Evolutionary conservation across 2,113 vertebrate genomes (phyloP), one percentile per base, ranked within the genome.

Genomic region (Bubo bubo): DNA sequence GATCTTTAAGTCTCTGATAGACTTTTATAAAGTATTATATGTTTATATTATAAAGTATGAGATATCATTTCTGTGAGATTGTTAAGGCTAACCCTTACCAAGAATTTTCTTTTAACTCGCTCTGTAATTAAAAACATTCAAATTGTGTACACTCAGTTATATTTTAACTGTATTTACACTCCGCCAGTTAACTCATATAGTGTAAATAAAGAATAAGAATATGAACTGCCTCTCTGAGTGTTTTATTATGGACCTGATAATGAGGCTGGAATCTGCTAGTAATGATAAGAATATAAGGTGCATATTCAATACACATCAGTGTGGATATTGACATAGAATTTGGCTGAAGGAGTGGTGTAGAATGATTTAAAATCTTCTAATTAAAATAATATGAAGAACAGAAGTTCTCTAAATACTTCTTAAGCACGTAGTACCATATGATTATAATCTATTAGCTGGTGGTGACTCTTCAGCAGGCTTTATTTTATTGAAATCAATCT

Each of bases 81-180:
- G 11, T 60, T 67, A 59, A 88, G 32, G 7, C 49, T 91, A 89
- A 79, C 10, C 21, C 27, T 53, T 53, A 87, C 53, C 86, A 91
- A 74, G 43, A 59, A 17, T 70, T 88, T 87, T 52, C n/a, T 76
- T 53, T 37, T 76, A 92, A 58, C 28, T 92, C 27, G 34, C 60
- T 67, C 47, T 89, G 53, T 94, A 97, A 96, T 96, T 86, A 79
- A 95, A 90, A 94, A 28, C 85, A 90, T 93, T 95, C 53, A 58
- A 90, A 83, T 35, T 89, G 11, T 43, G 49, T 82, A 37, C 16
- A 49, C 47, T 92, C 92, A 81, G 59, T 85, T 90, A 62, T 83
- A 79, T 41, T 93, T 64, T 93, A 88, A 91, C 83, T 35, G 30
- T 74, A 84, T 90, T 83, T 68, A 79, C 26, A 79, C 30, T 89